Percentiles rank a stretch among this genome's conserved stretches.
phyloP scores from a whole-genome alignment of 2,888 invertebrate species.

The Cataglyphis livida region DNA sequence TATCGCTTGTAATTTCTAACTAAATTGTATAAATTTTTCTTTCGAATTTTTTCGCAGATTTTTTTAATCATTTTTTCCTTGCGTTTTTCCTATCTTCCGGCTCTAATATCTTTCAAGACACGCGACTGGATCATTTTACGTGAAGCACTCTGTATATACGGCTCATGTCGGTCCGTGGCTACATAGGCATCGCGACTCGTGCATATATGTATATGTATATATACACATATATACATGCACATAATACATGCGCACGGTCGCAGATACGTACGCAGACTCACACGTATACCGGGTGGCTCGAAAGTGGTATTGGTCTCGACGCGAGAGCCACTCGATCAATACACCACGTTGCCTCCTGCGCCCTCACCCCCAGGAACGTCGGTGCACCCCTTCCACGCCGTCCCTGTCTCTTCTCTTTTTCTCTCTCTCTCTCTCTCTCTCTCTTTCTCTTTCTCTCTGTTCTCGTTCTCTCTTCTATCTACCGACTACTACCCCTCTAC shows the following conservation, averaged over 20 bases:
- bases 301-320: constrained; percentile 76
- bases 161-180: constrained; percentile 61
- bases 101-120: not conserved
- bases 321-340: constrained; percentile 85
- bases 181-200: constrained; percentile 53
- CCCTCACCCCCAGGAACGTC: constrained; percentile 76
- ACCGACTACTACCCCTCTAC: constrained; percentile 44
- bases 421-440: constrained; percentile 31
- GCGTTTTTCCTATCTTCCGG: not conserved
- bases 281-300: constrained; percentile 78
- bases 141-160: constrained; percentile 60
- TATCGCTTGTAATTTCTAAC: not conserved
- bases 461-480: constrained; percentile 51
- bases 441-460: constrained; percentile 31
- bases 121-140: constrained; percentile 22
- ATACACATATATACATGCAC: constrained; percentile 66
- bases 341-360: constrained; percentile 84
- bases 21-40: not conserved
- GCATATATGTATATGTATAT: constrained; percentile 27
- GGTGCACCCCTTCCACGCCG: constrained; percentile 57
- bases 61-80: not conserved
- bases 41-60: not conserved
- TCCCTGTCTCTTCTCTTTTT: constrained; percentile 44
- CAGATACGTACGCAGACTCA: constrained; percentile 62
- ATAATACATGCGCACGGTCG: constrained; percentile 25